phyloP scores from a whole-genome alignment of 2,113 vertebrate genomes.

The Microcebus lehilahytsara region DNA sequence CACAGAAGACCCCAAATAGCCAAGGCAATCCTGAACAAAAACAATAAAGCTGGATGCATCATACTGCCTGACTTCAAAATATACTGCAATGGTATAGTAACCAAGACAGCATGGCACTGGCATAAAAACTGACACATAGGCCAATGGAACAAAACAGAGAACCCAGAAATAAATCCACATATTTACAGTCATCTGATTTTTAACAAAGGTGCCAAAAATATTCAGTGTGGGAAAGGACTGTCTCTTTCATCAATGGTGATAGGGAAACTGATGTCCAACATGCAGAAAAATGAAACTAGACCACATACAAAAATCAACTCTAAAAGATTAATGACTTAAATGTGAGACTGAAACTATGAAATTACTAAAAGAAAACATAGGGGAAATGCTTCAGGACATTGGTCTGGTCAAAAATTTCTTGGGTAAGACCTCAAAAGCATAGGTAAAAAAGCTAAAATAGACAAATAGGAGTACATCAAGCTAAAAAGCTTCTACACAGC shows the following conservation, averaged over 20 bases:
- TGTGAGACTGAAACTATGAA: neutral
- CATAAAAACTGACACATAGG: too few relatives aligned
- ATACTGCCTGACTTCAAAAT: too few relatives aligned
- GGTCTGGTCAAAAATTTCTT: neutral
- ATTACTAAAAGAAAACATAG: neutral
- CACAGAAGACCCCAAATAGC: too few relatives aligned
- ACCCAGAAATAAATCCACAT: too few relatives aligned
- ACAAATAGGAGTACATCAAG: neutral
- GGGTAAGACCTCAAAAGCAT: neutral
- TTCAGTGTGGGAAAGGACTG: too few relatives aligned
- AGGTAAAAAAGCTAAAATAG: neutral
- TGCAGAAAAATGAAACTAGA: neutral
- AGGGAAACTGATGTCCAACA: neutral
- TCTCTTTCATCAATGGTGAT: neutral
- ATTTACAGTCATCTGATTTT: too few relatives aligned
- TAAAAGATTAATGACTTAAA: neutral
- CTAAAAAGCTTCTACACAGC: neutral
- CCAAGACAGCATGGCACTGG: too few relatives aligned
- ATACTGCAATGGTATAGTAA: too few relatives aligned
- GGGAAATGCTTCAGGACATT: neutral
- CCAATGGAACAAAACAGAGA: too few relatives aligned
- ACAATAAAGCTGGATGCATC: too few relatives aligned
- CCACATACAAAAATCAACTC: neutral
- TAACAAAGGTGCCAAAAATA: too few relatives aligned
- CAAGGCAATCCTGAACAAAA: too few relatives aligned